Evolutionary conservation across 2,888 invertebrate genomes (phyloP), one percentile per base, ranked within the genome.

Genomic region (Psococerastis gibbosa): DNA sequence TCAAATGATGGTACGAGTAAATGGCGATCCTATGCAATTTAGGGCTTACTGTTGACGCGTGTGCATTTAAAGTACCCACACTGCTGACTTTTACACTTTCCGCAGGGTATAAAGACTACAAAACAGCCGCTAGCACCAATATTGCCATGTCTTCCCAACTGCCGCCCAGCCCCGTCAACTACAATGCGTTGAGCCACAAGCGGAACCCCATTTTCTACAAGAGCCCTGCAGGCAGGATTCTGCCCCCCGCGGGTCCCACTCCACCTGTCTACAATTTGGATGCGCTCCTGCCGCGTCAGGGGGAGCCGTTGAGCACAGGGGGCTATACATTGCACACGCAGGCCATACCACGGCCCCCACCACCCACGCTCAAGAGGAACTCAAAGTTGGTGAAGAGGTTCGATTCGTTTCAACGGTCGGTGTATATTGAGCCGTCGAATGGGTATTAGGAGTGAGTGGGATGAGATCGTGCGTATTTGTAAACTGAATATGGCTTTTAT

Each of bases 331-430:
- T 27, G 8, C 6, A 11, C 8, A 6, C 27, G 27, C 6, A 27
- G 8, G 11, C 27, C 27, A 27, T 27, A 27, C 6, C 27, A 27
- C 8, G 11, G 6, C 11, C 27, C 11, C 27, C 27, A 27, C 6
- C 6, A 11, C 6, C 6, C 6, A 11, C 27, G 27, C 8, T 27
- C 27, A 27, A 27, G 22, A 38, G 38, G 22, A 15, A 38, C 20
- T 38, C 38, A 4, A 38, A 22, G 20, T 20, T 38, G 20, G 38
- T 38, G 15, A 38, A 20, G 20, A 17, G 38, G 11, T 38, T 38
- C 20, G 20, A 38, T 9, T 38, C 38, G n/a, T n/a, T n/a, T n/a
- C n/a, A n/a, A n/a, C n/a, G n/a, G n/a, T n/a, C n/a, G n/a, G n/a
- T n/a, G n/a, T n/a, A n/a, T n/a, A n/a, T n/a, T n/a, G n/a, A n/a